Conservation (phyloP, 1,140 invertebrate species). For the Bicyclus anynana region DNA sequence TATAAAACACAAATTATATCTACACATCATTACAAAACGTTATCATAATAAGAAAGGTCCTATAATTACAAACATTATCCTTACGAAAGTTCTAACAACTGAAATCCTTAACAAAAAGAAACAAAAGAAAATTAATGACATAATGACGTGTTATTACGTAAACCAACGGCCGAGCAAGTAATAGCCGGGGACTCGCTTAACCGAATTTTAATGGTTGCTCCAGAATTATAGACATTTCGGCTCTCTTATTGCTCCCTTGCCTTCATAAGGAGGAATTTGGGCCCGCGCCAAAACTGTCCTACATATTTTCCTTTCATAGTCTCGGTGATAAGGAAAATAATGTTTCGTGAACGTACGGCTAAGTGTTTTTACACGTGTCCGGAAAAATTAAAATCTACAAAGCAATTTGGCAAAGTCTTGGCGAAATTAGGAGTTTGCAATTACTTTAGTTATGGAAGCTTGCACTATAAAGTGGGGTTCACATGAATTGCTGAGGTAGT, state of each 20-base stretch:
- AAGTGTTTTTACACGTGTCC: slow-evolving; percentile 2
- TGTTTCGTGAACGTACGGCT: slow-evolving; percentile 15
- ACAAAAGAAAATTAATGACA: slow-evolving; percentile 16
- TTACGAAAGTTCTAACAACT: neutral
- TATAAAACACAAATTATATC: too few relatives aligned
- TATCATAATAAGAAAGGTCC: neutral
- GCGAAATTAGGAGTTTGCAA: neutral
- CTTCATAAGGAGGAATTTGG: slow-evolving; percentile 30
- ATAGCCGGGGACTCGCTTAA: slow-evolving; percentile 30
- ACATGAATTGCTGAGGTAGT: too few relatives aligned
- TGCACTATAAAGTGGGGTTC: too few relatives aligned
- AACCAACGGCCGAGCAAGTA: slow-evolving; percentile 41
- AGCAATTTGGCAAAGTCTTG: neutral
- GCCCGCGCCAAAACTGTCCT: slow-evolving; percentile 26
- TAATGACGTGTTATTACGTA: slow-evolving; percentile 57
- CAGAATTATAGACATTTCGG: slow-evolving; percentile 38
- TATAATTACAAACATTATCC: neutral
- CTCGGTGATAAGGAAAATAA: slow-evolving; percentile 21
- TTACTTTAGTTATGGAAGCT: too few relatives aligned
- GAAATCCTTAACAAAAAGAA: neutral
- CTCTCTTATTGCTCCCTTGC: slow-evolving; percentile 29
- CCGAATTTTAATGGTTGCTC: slow-evolving; percentile 45
- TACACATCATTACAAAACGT: too few relatives aligned
- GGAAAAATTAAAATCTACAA: neutral
- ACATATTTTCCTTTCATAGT: slow-evolving; percentile 23